Evolutionary conservation across 2,797 vertebrate species (phyloP).

Genomic region (Sebastolobus altivelis): DNA sequence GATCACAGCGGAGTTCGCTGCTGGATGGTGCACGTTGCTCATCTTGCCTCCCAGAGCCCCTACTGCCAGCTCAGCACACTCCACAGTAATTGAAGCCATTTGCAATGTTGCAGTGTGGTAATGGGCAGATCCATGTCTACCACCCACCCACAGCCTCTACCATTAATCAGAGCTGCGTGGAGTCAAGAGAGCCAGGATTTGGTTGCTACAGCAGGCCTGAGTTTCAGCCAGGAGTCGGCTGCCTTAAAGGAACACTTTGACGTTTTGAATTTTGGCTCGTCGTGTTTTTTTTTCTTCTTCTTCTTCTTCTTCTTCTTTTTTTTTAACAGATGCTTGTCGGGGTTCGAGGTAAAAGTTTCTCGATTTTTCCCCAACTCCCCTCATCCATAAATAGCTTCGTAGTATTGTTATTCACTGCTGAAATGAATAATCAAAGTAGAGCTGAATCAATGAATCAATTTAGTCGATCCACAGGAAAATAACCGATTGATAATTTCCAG

Average conservation of each 20-base stretch:
- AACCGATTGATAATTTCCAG: not conserved
- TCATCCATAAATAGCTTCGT: constrained; percentile 2
- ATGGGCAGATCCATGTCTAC: constrained; percentile 88
- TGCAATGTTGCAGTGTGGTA: constrained; percentile 89
- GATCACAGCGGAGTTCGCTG: constrained; percentile 72
- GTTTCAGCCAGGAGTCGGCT: constrained; percentile 77
- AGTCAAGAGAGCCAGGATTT: constrained; percentile 81
- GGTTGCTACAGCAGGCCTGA: constrained; percentile 79
- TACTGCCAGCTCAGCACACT: constrained; percentile 88
- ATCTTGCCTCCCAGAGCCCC: constrained; percentile 77
- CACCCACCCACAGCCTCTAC: constrained; percentile 87
- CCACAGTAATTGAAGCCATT: constrained; percentile 90
- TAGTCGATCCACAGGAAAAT: not conserved
- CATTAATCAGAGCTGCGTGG: constrained; percentile 88
- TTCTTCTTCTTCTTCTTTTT: not conserved
- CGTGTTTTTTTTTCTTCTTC: constrained; percentile 1
- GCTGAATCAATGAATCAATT: not conserved
- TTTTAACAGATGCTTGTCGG: constrained; percentile 19
- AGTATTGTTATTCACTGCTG: not conserved
- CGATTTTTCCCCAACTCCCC: constrained; percentile 32
- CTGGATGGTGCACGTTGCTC: constrained; percentile 78
- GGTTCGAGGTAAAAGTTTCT: constrained; percentile 49
- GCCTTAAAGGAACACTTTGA: constrained; percentile 78
- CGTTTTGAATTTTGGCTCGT: constrained; percentile 60
- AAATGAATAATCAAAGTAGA: constrained; percentile 4